Evolutionary conservation across 1,140 invertebrate species (phyloP).

Genomic region (Drosophila navojoa): DNA sequence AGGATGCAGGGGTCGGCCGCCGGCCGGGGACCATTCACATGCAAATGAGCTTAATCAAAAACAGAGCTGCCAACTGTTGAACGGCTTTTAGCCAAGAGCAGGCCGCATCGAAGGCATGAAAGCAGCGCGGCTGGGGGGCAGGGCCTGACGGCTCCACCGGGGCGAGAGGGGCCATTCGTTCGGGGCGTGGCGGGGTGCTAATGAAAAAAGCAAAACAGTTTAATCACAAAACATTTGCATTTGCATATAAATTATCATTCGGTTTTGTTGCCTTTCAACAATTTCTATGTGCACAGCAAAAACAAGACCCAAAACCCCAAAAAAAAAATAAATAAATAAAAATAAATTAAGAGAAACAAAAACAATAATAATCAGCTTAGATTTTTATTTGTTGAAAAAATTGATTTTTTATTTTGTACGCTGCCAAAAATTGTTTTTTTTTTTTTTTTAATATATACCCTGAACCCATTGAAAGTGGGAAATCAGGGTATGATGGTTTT

Average conservation of each 20-base stretch:
- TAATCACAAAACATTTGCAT: constrained; percentile 77
- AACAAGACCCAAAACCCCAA: constrained; percentile 14
- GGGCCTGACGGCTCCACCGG: neutral
- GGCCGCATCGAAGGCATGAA: constrained; percentile 6
- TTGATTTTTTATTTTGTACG: constrained; percentile 4
- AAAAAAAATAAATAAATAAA: constrained; percentile 7
- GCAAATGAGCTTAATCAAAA: constrained; percentile 81
- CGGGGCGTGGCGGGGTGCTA: constrained; percentile 53
- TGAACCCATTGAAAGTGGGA: no score
- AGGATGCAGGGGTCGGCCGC: constrained; percentile 2
- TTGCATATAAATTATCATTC: constrained; percentile 77
- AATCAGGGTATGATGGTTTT: no score
- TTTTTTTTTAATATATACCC: no score
- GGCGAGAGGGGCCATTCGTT: neutral
- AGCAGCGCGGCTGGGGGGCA: neutral
- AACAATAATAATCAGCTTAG: constrained; percentile 44
- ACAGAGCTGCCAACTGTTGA: constrained; percentile 67
- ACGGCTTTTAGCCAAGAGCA: constrained; percentile 29
- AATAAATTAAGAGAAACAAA: neutral
- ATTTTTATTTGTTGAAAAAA: constrained; percentile 7
- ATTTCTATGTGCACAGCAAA: constrained; percentile 27
- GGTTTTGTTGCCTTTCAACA: constrained; percentile 2
- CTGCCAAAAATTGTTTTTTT: constrained; percentile 1
- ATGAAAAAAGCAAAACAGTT: constrained; percentile 78
- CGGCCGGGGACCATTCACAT: constrained; percentile 61